Base-by-base conservation (phyloP, 2,888 invertebrate species). In the Cynaeus angustus region DNA sequence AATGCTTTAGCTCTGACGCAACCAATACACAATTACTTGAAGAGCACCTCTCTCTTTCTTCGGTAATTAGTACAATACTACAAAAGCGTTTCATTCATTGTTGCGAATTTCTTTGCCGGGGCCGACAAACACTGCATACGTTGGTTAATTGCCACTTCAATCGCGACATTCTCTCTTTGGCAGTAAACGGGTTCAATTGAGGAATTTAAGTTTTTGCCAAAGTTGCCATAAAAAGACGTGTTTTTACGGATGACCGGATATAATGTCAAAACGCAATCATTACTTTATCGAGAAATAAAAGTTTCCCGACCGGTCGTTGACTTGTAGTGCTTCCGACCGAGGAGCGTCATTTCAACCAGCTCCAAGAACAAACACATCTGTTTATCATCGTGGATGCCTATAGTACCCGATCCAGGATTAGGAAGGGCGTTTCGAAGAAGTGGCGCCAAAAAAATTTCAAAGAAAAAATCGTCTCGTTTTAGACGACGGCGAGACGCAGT, bases 221-320 rank as follows among this genome's bases (percentile, higher is more conserved):
- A 41, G 12, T 12, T n/a, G 13, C 41, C 12, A 10, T 41, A 41
- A 14, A 53, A 33, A 58, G 38, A 50, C 16, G 48, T 33, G 16
- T 61, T 12, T 13, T 45, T 37, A 66, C 66, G 56, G 56, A 58
- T 58, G 66, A 55, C 46, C 65, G 66, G 66, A 66, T 56, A 66
- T 58, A 21, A 30, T 46, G 48, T 58, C 53, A 58, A 56, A 58
- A 46, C 46, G 9, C 66, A 58, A 50, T 66, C 66, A 58, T 48
- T 46, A 30, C 33, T 50, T 46, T 56, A 66, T 58, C 66, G 50
- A 58, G 53, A 48, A 66, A 66, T 28, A 58, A 66, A 56, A 56
- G 56, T 66, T 66, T 52, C 46, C 53, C 43, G 41, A 28, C 28
- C 53, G 66, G 66, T 66, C 58, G 58, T 50, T 66, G 66, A 66